Evolutionary conservation across 2,888 invertebrate species (phyloP).

Genomic region (Muschampia plurimacula): DNA sequence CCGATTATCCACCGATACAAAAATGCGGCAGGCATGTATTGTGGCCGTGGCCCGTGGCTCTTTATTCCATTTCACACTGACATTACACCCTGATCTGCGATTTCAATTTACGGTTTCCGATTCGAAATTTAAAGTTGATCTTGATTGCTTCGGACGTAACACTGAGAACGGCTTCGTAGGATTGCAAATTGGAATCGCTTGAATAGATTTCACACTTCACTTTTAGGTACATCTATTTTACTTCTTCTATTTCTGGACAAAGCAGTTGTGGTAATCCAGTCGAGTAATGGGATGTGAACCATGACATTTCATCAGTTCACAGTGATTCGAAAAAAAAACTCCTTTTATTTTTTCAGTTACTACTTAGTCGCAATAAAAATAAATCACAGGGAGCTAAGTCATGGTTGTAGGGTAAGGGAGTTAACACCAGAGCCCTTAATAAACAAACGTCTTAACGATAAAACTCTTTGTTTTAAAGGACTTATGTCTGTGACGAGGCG

Average conservation of each 20-base stretch:
- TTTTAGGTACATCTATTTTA: background rate
- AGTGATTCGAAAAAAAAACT: background rate
- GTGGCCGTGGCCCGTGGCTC: slow-evolving; percentile 2
- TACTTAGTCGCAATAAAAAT: no score
- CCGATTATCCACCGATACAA: slow-evolving; percentile 17
- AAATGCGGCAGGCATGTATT: slow-evolving; percentile 5
- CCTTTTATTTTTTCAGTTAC: no score
- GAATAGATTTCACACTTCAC: background rate
- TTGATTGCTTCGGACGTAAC: slow-evolving; percentile 2
- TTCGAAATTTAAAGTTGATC: slow-evolving; percentile 16
- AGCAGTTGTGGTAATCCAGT: background rate
- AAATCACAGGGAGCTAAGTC: no score
- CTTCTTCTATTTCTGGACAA: background rate
- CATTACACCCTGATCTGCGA: slow-evolving; percentile 27
- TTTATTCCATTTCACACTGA: slow-evolving; percentile 7
- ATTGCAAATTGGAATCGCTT: background rate
- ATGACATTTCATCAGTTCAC: no score
- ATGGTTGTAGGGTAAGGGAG: no score
- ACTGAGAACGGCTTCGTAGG: background rate
- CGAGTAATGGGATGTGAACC: background rate
- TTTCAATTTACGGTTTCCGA: slow-evolving; percentile 18
- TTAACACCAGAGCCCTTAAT: no score
- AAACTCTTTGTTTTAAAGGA: no score
- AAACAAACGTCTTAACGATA: no score
- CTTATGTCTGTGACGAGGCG: no score